Conservation (phyloP, 2,888 invertebrate genomes). For the Suillia variegata region DNA sequence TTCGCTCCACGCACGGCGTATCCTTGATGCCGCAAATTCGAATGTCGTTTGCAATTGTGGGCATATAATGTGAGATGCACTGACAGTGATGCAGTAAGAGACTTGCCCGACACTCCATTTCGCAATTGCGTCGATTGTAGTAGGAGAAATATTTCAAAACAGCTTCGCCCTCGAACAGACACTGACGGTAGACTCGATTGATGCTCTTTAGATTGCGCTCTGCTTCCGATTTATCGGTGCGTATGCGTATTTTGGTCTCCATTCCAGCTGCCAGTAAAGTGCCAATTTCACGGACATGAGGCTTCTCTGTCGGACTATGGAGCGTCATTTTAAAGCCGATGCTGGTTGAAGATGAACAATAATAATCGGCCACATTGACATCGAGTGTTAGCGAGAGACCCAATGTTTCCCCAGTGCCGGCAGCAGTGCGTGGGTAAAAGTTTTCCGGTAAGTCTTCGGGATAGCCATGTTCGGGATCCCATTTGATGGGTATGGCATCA, state of each 20-base stretch:
- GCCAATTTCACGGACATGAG: conserved; percentile 50
- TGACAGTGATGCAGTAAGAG: conserved; percentile 62
- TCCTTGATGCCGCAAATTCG: conserved; percentile 73
- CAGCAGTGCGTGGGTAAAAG: conserved; percentile 64
- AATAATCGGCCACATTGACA: conserved; percentile 74
- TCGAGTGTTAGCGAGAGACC: conserved; percentile 75
- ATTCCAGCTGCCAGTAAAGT: conserved; percentile 45
- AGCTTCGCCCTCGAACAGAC: conserved; percentile 73
- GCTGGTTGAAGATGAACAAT: conserved; percentile 76
- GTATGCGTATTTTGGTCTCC: conserved; percentile 51
- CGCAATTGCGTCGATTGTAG: conserved; percentile 76
- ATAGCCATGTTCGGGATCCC: conserved; percentile 78
- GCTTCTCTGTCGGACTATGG: conserved; percentile 53
- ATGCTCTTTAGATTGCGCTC: conserved; percentile 29
- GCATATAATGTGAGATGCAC: conserved; percentile 43
- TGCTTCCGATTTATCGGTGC: conserved; percentile 39
- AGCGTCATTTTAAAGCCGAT: conserved; percentile 54
- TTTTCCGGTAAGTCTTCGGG: conserved; percentile 63
- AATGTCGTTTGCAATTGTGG: conserved; percentile 67
- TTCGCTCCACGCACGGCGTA: conserved; percentile 62
- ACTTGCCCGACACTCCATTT: conserved; percentile 75
- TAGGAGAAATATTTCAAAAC: conserved; percentile 68
- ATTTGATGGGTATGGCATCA: conserved; percentile 63
- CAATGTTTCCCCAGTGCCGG: conserved; percentile 71
- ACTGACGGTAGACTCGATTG: conserved; percentile 62